phyloP scores from a whole-genome alignment of 2,113 vertebrate species.

The Turnix velox region DNA sequence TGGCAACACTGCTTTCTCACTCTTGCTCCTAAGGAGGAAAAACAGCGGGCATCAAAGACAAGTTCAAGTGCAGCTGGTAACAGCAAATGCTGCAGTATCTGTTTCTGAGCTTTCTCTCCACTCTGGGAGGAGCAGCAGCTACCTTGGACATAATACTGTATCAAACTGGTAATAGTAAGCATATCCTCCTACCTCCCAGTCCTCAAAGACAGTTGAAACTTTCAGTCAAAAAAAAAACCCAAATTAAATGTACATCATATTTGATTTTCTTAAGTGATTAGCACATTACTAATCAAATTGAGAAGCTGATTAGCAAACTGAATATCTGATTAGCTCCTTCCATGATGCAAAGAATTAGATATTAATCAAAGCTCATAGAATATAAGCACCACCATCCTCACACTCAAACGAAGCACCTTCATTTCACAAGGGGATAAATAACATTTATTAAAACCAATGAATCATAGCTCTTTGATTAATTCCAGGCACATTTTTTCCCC shows the following conservation, averaged over 20 bases:
- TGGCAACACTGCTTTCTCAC: not conserved
- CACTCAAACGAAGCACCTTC: conserved; percentile 53
- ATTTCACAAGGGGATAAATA: conserved; percentile 25
- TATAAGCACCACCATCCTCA: conserved; percentile 31
- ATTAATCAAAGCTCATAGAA: conserved; percentile 63
- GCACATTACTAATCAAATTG: conserved; percentile 61
- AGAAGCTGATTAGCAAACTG: conserved; percentile 63
- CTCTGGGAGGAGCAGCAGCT: not conserved
- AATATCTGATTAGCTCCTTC: conserved; percentile 64
- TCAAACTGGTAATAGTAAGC: not conserved
- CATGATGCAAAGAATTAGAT: conserved; percentile 28
- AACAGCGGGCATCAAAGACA: not conserved
- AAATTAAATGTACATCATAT: not conserved
- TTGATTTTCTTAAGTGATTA: conserved; percentile 57
- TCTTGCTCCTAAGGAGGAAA: not conserved
- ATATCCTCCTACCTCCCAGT: not conserved
- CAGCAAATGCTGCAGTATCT: not conserved
- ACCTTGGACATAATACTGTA: not conserved
- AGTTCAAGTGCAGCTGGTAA: not conserved
- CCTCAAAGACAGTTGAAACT: not conserved
- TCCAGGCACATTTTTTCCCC: conserved; percentile 7
- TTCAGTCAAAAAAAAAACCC: conserved; percentile 13
- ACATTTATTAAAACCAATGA: conserved; percentile 18
- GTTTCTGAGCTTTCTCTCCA: not conserved
- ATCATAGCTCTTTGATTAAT: conserved; percentile 53